Evolutionary conservation across 2,113 vertebrate species (phyloP), one percentile per base, ranked within the genome.

Genomic region (Taurulus bubalis): DNA sequence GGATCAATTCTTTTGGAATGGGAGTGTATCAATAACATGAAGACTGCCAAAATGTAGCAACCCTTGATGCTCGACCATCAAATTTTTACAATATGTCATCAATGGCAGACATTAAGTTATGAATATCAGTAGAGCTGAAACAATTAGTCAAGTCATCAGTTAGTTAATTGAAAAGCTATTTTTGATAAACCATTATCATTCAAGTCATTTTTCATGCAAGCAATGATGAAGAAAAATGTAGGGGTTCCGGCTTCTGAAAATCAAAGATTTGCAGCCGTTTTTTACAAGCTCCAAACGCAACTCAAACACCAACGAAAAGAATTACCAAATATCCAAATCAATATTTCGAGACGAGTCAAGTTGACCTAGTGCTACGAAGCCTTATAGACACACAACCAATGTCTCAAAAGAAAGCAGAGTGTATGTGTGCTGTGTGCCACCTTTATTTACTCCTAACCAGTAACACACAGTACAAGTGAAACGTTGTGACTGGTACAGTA

Each of bases 151-250:
- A n/a, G 20, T 20, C 9, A 30, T 45, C 16, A 12, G 20, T 22
- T 9, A 32, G 15, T 32, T 14, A 3, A 63, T 20, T 63, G 32
- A 38, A 62, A 58, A 58, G 6, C 6, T 8, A 36, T 63, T 26
- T 24, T 18, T 26, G 8, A 6, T 20, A 45, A 47, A 30, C 24
- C 6, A 47, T 47, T 20, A 45, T 26, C 12, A 38, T 63, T 12
- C 9, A 64, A 65, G 63, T 65, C 3, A 66, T 28, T 69, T 69
- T 69, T 49, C 45, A 69, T 32, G 20, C 11, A 34, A n/a, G 51
- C 14, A 9, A 2, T 47, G 34, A n/a, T n/a, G n/a, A n/a, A n/a
- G n/a, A n/a, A n/a, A n/a, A n/a, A n/a, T n/a, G n/a, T n/a, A n/a
- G n/a, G n/a, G 40, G 16, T 40, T 65, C 14, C 7, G 26, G 36